These are phyloP conservation scores for Cheiracanthium punctorium DNA, from an alignment of 2,888 invertebrate genomes.

Conservation along the genomic window DNA sequence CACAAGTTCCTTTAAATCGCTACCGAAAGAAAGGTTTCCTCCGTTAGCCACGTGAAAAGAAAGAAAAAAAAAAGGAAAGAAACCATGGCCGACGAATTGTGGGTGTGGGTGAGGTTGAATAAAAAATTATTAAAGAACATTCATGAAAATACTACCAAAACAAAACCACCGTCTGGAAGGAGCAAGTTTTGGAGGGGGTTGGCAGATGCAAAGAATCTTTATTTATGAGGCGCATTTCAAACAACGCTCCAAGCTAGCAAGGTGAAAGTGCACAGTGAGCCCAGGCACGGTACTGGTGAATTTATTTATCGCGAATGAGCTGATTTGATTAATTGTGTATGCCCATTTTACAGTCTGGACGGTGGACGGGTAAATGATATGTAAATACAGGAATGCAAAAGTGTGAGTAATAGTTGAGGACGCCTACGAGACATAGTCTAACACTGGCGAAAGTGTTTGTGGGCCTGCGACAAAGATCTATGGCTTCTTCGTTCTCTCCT, in stretches of 20 bases:
- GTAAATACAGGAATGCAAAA: constrained; percentile 46
- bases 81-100: constrained; percentile 18
- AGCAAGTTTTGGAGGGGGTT: constrained; percentile 1
- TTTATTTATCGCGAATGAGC: constrained; percentile 49
- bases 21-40: neutral
- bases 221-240: constrained; percentile 60
- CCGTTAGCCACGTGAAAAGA: neutral
- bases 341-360: constrained; percentile 1
- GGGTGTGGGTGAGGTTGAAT: constrained; percentile 34
- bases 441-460: neutral
- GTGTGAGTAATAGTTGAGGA: constrained; percentile 31
- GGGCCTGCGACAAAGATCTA: neutral
- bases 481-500: no score
- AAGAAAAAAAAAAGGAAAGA: neutral
- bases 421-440: constrained; percentile 32
- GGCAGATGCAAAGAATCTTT: constrained; percentile 32
- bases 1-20: neutral
- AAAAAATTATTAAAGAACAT: neutral
- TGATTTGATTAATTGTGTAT: constrained; percentile 54
- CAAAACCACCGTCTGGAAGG: neutral
- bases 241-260: constrained; percentile 36
- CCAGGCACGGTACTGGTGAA: constrained; percentile 15
- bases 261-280: constrained; percentile 54
- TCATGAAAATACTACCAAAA: neutral
- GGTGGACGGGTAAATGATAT: constrained; percentile 35